Base-by-base conservation (phyloP, 2,888 invertebrate genomes). In the Eupeodes luniger region DNA sequence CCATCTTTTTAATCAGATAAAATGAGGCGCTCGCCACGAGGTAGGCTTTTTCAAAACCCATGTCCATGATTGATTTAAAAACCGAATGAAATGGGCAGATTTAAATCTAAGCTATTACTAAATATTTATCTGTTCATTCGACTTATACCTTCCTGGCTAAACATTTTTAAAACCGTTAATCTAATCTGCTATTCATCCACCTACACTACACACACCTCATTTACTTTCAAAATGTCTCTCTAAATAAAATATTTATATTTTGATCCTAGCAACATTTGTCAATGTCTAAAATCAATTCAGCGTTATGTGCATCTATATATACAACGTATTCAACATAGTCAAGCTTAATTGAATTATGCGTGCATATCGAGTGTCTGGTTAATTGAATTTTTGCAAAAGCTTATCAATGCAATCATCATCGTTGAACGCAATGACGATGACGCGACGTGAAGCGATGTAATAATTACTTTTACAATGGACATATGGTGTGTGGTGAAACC, bases 321-420 rank as follows among this genome's bases (percentile, higher is more conserved):
- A 40, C 1, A 40, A 40, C 27, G 27, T 27, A 27, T 27, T 3
- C 27, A 27, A 57, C 57, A 10, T 59, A 59, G 34, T 36, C 40
- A 76, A 81, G 19, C 36, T 53, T 61, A 78, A 79, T 82, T 53
- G 62, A 79, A 82, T 86, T 69, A 78, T 40, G 11, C 2, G 16
- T 16, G 36, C 5, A 44, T 10, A 40, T 47, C 69, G 78, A 69
- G 74, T 86, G 62, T 51, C 57, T 82, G 67, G 62, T 76, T 87
- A 76, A 87, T 87, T 80, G 83, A 83, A 80, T 87, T 87, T 80
- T 76, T 76, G 66, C 16, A 16, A 80, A 79, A 83, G 59, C 75
- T 83, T 86, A 86, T 86, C 83, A 79, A 67, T 66, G 70, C 75
- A 79, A 79, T 86, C 64, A 86, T 79, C 69, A 75, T 76, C 66